Conservation (phyloP, 2,797 vertebrate species). For the Eospalax fontanierii region DNA sequence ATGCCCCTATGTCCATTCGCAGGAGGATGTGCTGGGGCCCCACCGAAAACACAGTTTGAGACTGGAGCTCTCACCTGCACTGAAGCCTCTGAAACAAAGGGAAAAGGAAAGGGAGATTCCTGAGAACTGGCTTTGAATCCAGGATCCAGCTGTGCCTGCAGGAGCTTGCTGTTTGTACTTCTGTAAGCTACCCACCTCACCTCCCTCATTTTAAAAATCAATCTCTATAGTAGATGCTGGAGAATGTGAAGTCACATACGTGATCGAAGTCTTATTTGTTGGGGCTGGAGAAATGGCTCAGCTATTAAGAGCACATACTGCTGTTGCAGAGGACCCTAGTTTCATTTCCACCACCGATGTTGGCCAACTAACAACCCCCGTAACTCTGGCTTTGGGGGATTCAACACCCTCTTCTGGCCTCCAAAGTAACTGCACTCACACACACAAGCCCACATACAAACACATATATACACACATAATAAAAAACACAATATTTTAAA, state of each 20-base stretch:
- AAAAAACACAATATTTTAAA: not conserved
- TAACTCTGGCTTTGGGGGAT: not conserved
- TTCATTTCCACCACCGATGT: not conserved
- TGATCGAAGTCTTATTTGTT: not conserved
- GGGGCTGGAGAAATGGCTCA: not conserved
- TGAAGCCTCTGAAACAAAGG: not conserved
- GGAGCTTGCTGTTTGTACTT: not conserved
- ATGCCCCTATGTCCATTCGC: not conserved
- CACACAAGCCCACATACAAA: not conserved
- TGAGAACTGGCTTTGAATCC: not conserved
- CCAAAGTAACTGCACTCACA: not conserved
- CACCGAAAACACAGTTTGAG: not conserved
- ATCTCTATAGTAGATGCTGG: not conserved
- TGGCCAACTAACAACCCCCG: not conserved
- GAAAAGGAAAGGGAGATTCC: not conserved
- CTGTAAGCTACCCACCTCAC: not conserved
- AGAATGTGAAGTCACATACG: not conserved
- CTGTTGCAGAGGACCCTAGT: not conserved
- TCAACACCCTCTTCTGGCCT: not conserved
- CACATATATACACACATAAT: not conserved
- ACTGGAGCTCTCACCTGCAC: accelerated
- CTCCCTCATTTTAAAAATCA: not conserved
- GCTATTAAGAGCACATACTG: not conserved
- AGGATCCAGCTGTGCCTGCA: not conserved
- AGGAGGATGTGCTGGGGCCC: not conserved